Evolutionary conservation across 2,797 vertebrate genomes (phyloP).

Genomic region (Megalops cyprinoides): DNA sequence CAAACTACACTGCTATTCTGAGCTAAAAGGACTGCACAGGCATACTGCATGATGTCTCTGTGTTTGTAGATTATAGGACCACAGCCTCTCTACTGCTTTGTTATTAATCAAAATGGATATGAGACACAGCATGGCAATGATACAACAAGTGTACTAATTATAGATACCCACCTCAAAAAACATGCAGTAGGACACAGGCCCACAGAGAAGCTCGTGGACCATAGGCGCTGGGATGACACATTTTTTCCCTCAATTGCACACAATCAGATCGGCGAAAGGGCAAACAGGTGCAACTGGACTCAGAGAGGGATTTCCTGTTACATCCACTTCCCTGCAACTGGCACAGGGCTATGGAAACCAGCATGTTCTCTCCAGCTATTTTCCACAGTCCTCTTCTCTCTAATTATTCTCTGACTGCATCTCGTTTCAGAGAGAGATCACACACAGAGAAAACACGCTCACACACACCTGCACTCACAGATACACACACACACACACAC

Average conservation of each 20-base stretch:
- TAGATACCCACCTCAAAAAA: not conserved
- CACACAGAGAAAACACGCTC: too few species aligned
- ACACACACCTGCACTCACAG: too few species aligned
- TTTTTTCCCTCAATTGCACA: slow-evolving; percentile 1
- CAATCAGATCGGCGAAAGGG: not conserved
- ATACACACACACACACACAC: not conserved
- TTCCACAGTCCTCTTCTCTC: slow-evolving; percentile 23
- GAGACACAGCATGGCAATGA: too few species aligned
- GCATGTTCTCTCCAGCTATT: slow-evolving; percentile 22
- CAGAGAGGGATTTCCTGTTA: not conserved
- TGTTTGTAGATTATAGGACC: too few species aligned
- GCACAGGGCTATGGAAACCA: slow-evolving; percentile 26
- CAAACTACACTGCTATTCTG: too few species aligned
- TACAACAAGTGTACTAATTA: too few species aligned
- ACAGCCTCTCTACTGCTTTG: too few species aligned
- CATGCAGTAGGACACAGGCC: not conserved
- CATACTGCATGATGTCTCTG: too few species aligned
- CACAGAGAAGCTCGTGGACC: not conserved
- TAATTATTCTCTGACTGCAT: slow-evolving; percentile 23
- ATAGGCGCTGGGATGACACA: slow-evolving; percentile 5
- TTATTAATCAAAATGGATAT: too few species aligned
- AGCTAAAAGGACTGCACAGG: too few species aligned
- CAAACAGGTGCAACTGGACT: slow-evolving; percentile 23
- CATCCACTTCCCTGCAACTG: not conserved
- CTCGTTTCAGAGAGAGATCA: not conserved